Evolutionary conservation across 2,888 invertebrate genomes (phyloP), one percentile per base, ranked within the genome.

Genomic region (Diploptera punctata): DNA sequence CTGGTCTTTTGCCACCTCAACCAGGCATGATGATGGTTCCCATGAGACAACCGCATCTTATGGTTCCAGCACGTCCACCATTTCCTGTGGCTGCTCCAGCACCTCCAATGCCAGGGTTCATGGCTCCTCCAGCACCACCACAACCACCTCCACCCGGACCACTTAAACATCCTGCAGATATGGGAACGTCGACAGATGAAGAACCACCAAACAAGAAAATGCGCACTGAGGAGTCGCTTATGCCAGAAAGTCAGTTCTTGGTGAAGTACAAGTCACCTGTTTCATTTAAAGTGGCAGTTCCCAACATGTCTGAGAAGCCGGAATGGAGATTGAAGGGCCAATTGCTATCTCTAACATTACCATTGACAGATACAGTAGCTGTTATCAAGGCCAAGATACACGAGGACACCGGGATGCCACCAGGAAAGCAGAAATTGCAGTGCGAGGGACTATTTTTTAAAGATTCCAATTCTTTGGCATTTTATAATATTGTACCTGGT

Each of bases 361-460:
- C 94, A 49, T 85, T 95, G 16, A 87, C 89, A 16, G 94, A 97
- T 77, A 85, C 90, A 0, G 91, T 97, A n/a, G 89, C 92, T 16
- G 91, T 90, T 69, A 89, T 99, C 78, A 99, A 99, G 85, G 89
- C 91, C 13, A 91, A 93, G 81, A 88, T 99, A 77, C 91, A 94
- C 76, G 92, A 95, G 81, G 88, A 91, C 77, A 93, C 94, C 72
- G 94, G 93, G 76, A 95, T 99, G 93, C 97, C 98, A 54, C 94
- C 93, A 19, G 97, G 97, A 69, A 99, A 99, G 82, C 99, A 99
- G 85, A 98, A 99, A 83, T 87, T 99, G 76, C 94, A 95, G 77
- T 94, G 93, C 80, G 98, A 98, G 86, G 98, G 98, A 43, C 90
- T 99, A 84, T 99, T 99, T 87, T 95, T 99, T 87, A 99, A 99